Base-by-base conservation (phyloP, 2,888 invertebrate species). In the Lottia scabra region DNA sequence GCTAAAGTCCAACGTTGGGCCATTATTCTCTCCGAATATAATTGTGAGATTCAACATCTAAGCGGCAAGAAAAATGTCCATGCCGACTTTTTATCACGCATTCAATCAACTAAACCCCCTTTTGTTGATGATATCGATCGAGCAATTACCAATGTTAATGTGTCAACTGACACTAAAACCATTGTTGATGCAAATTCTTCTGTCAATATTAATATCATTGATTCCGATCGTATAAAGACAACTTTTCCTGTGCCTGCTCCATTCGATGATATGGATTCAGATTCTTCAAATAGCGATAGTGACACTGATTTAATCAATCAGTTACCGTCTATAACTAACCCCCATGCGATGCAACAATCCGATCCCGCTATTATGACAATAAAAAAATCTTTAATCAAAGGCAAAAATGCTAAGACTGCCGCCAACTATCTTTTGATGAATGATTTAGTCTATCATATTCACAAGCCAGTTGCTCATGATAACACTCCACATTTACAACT, bases 11-110 rank as follows among this genome's bases (percentile, higher is more conserved):
- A 68, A 48, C 48, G 48, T 16, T 48, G 48, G 48, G n/a, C 16
- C 6, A 16, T 48, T 16, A 48, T 48, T 6, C 13, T 67, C 1
- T 45, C 45, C 6, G 48, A 67, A 46, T 46, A 46, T 45, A 67
- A 67, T 67, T 48, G 67, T n/a, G 67, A 67, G 0, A 67, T 67
- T 5, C 45, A 46, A 48, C 67, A 67, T 26, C 13, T 19, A 12
- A 16, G 5, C 5, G 48, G 48, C 16, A 48, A 48, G 48, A 0
- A 48, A 15, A 65, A 65, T 4, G 65, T 23, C 3, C 15, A 38
- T 38, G 38, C 65, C 3, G 65, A 38, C 38, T 30, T 30, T 27
- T 16, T 65, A n/a, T 65, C 38, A 8, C 38, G 65, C 16, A 23
- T 65, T 2, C 38, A 65, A 30, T 15, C 19, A 30, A 65, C n/a